Evolutionary conservation across 1,140 invertebrate species (phyloP).

Genomic region (Drosophila sturtevanti): DNA sequence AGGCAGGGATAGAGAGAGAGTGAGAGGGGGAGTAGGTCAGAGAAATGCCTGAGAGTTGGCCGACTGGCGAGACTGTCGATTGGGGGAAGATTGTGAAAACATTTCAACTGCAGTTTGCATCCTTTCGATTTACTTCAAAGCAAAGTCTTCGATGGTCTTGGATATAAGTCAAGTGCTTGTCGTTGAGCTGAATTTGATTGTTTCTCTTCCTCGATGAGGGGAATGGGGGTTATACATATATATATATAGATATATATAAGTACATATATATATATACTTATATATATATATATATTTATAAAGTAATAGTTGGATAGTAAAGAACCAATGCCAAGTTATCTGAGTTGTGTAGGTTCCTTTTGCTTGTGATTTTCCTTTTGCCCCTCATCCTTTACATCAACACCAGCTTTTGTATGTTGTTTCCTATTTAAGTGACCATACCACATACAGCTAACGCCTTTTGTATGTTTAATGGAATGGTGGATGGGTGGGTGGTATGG

Average conservation of each 20-base stretch:
- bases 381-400: neutral
- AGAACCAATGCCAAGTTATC: neutral
- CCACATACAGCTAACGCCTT: constrained; percentile 42
- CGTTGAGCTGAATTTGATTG: constrained; percentile 56
- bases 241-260: no score
- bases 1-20: no score
- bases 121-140: constrained; percentile 21
- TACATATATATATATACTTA: no score
- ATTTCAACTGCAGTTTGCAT: constrained; percentile 12
- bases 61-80: no score
- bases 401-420: neutral
- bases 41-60: no score
- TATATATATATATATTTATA: no score
- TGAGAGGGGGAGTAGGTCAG: no score
- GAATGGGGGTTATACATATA: no score
- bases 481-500: neutral
- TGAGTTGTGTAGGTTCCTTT: neutral
- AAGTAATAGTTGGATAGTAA: neutral
- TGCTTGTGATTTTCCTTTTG: no score
- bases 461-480: constrained; percentile 36
- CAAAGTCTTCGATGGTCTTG: neutral
- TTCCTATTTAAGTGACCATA: constrained; percentile 34
- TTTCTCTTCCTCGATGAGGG: constrained; percentile 25
- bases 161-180: constrained; percentile 38
- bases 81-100: neutral